Conservation (phyloP, 2,113 vertebrate genomes). For the Arothron firmamentum region DNA sequence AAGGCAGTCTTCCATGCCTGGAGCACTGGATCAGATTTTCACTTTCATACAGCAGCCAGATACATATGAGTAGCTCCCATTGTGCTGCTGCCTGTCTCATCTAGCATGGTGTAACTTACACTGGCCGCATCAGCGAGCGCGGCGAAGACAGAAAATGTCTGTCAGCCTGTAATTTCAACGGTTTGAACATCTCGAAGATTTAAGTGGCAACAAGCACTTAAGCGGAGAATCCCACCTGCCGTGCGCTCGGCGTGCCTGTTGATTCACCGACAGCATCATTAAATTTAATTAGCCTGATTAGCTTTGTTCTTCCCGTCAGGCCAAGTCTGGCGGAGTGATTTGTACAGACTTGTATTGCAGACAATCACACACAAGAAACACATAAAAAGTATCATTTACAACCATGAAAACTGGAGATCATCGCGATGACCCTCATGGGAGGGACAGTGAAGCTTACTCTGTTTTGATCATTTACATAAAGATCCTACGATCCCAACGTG, state of each 20-base stretch:
- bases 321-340: constrained; percentile 17
- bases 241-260: neutral
- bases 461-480: constrained; percentile 9
- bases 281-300: constrained; percentile 8
- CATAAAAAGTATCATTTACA: constrained; percentile 7
- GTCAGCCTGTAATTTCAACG: constrained; percentile 48
- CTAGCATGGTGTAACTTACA: constrained; percentile 57
- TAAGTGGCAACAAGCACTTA: constrained; percentile 24
- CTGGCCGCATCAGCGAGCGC: constrained; percentile 51
- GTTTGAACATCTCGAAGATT: constrained; percentile 14
- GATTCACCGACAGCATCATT: constrained; percentile 31
- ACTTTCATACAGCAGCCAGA: constrained; percentile 61
- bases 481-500: neutral
- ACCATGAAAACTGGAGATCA: constrained; percentile 31
- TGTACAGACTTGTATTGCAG: constrained; percentile 54
- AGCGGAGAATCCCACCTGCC: neutral
- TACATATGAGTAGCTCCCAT: constrained; percentile 66
- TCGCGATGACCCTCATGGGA: constrained; percentile 13
- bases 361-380: constrained; percentile 35
- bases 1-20: constrained; percentile 46
- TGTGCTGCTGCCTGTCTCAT: constrained; percentile 59
- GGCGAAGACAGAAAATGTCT: constrained; percentile 51
- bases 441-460: constrained; percentile 24
- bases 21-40: constrained; percentile 68
- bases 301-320: neutral